Evolutionary conservation across 2,113 vertebrate species (phyloP).

Genomic region (Anolis sagrei): DNA sequence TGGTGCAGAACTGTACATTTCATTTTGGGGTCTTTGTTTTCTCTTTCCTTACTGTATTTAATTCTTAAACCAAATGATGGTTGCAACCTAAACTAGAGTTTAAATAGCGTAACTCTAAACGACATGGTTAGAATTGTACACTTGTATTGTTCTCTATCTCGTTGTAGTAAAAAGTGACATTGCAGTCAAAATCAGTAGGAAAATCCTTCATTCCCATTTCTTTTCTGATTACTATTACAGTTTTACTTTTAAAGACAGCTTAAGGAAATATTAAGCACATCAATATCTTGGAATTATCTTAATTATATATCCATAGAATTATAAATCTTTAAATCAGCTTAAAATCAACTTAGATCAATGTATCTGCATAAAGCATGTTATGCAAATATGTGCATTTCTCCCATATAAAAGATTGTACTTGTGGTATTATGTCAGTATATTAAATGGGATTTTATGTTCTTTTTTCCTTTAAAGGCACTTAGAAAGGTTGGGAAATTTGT

Average conservation of each 20-base stretch:
- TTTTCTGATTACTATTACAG: neutral
- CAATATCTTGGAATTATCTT: neutral
- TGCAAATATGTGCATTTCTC: neutral
- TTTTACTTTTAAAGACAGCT: neutral
- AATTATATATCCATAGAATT: neutral
- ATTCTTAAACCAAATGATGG: neutral
- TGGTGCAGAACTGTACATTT: neutral
- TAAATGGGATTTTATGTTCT: slow-evolving; percentile 41
- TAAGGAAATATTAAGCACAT: neutral
- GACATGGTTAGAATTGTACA: neutral
- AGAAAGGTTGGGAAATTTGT: slow-evolving; percentile 91
- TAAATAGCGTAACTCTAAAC: neutral
- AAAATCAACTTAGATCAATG: neutral
- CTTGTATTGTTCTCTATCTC: neutral
- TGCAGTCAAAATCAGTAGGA: neutral
- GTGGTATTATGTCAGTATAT: slow-evolving; percentile 44
- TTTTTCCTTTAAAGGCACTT: slow-evolving; percentile 83
- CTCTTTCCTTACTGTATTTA: neutral
- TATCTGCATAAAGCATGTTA: neutral
- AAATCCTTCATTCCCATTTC: neutral
- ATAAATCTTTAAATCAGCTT: too few species aligned
- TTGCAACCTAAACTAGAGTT: neutral
- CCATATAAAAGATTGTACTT: neutral
- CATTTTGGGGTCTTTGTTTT: neutral
- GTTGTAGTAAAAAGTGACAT: neutral